Evolutionary conservation across 1,140 invertebrate species (phyloP).

Genomic region (Andricus grossulariae): DNA sequence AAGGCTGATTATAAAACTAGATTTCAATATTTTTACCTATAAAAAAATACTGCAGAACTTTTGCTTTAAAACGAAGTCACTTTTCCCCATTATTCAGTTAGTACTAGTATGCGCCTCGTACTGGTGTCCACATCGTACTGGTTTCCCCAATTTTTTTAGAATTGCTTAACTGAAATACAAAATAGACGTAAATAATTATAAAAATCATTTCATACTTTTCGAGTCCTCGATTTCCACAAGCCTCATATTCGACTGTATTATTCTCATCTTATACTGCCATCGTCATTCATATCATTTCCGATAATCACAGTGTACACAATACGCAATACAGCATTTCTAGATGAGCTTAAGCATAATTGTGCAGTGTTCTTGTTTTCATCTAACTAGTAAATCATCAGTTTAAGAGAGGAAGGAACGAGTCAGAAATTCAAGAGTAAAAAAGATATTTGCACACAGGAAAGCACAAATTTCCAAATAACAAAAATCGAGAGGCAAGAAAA

Average conservation of each 20-base stretch:
- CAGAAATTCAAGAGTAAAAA: not conserved
- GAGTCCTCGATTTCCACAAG: not conserved
- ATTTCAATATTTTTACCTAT: too few species aligned
- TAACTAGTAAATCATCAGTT: conserved; percentile 39
- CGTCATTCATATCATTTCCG: not conserved
- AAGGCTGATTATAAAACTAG: too few species aligned
- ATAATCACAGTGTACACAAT: conserved; percentile 32
- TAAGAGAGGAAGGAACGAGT: conserved; percentile 27
- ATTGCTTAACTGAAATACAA: too few species aligned
- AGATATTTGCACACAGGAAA: not conserved
- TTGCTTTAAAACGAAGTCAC: too few species aligned
- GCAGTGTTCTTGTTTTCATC: conserved; percentile 47
- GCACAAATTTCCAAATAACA: too few species aligned
- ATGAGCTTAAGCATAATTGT: conserved; percentile 57
- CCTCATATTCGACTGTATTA: not conserved
- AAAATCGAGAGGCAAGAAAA: too few species aligned
- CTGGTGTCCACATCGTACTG: too few species aligned
- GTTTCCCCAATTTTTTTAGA: too few species aligned
- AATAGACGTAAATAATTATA: too few species aligned
- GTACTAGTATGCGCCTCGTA: too few species aligned
- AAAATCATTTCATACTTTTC: not conserved
- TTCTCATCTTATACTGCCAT: not conserved
- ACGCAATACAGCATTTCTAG: conserved; percentile 51
- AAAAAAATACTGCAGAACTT: too few species aligned
- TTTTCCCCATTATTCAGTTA: too few species aligned